phyloP scores from a whole-genome alignment of 2,797 vertebrate genomes.

The Tenualosa ilisha region DNA sequence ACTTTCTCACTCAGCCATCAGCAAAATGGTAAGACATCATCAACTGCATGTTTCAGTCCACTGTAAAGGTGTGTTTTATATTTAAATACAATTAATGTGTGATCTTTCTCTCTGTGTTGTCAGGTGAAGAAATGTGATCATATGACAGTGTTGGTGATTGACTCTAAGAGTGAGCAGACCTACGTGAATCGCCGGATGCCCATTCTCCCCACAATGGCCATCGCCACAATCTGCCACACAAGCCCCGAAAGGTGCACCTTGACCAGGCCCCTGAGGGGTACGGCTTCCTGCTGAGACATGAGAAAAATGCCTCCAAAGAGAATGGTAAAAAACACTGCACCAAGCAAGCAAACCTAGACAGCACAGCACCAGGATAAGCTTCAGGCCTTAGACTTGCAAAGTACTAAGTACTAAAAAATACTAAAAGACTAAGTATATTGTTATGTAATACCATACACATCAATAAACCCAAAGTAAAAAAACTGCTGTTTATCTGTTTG shows the following conservation, averaged over 20 bases:
- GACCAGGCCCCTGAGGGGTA: constrained; percentile 80
- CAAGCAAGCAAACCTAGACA: not conserved
- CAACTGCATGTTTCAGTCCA: not conserved
- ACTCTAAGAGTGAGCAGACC: constrained; percentile 75
- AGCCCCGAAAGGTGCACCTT: constrained; percentile 76
- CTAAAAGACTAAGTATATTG: no score
- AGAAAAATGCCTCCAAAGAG: constrained; percentile 63
- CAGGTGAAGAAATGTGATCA: constrained; percentile 82
- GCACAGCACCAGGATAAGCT: no score
- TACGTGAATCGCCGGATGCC: constrained; percentile 75
- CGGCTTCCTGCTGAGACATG: constrained; percentile 89
- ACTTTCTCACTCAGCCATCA: constrained; percentile 70
- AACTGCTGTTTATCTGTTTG: not conserved
- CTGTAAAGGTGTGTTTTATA: not conserved
- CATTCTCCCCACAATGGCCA: constrained; percentile 77
- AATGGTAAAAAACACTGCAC: constrained; percentile 70
- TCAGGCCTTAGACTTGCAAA: no score
- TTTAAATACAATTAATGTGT: not conserved
- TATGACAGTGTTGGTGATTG: constrained; percentile 84
- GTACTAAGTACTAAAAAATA: no score
- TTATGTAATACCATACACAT: not conserved
- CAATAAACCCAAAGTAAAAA: not conserved
- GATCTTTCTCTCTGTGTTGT: constrained; percentile 18
- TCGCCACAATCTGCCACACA: constrained; percentile 77
- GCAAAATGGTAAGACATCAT: constrained; percentile 73